Conservation (phyloP, 1,140 invertebrate genomes). For the Drosophila sulfurigaster region DNA sequence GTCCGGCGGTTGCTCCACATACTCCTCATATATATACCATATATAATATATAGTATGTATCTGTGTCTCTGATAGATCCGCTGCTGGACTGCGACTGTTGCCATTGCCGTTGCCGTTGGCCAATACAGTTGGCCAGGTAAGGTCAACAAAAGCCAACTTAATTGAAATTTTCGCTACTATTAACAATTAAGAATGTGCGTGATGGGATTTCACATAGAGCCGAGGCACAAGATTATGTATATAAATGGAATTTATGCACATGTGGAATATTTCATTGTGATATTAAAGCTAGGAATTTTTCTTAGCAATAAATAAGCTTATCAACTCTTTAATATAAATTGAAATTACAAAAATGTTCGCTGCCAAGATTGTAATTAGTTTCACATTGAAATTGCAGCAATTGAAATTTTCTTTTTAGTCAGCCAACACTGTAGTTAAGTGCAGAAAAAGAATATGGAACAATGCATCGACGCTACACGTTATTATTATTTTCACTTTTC, state of each 20-base stretch:
- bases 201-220: background rate
- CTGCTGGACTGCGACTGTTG: background rate
- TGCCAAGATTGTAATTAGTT: no score
- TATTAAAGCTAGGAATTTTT: background rate
- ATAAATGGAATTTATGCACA: background rate
- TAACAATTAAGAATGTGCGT: slow-evolving; percentile 38
- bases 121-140: slow-evolving; percentile 4
- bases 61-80: background rate
- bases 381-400: no score
- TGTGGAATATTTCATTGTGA: background rate
- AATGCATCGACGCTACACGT: slow-evolving; percentile 1
- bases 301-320: no score
- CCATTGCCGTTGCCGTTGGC: no score
- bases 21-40: background rate
- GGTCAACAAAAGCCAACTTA: slow-evolving; percentile 66
- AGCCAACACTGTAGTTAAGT: slow-evolving; percentile 5
- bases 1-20: slow-evolving; percentile 49
- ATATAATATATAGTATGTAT: background rate
- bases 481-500: slow-evolving; percentile 61
- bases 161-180: slow-evolving; percentile 64
- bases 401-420: background rate
- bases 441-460: background rate
- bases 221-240: background rate
- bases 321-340: no score
- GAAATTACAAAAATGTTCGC: no score